Evolutionary conservation across 2,888 invertebrate genomes (phyloP), one percentile per base, ranked within the genome.

Genomic region (Ennomos quercinarius): DNA sequence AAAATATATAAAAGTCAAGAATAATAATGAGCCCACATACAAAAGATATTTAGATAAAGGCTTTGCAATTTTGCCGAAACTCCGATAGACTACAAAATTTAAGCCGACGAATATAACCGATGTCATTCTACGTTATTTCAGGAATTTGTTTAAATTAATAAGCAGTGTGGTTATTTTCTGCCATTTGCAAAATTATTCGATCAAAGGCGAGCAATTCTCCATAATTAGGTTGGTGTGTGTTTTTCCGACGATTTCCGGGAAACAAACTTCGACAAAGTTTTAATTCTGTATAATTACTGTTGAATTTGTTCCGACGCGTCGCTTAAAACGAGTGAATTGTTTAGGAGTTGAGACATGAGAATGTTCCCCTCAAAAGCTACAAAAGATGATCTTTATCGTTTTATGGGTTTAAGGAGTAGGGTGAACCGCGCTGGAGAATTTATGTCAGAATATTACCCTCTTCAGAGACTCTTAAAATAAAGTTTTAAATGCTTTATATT

Each of bases 361-460:
- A 72, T 70, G 74, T 72, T 75, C 70, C 64, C 65, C 72, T 74
- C 70, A 73, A 68, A 73, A 76, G 81, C 81, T 80, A 81, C 84
- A 83, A 83, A 86, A 83, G 81, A 83, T 84, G 86, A 87, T 85
- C 84, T 83, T 87, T 86, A 87, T 87, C 86, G 80, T 78, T 87
- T 87, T 86, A 85, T 83, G 78, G 77, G 81, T 81, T 83, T 72
- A 78, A 77, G 76, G 71, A 78, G 77, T 72, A 72, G 79, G 78
- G 76, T 77, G 78, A 81, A 72, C 72, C 80, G 70, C 74, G 61
- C 64, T 73, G 73, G 78, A 78, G 78, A 80, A 84, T 87, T 87
- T 85, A 86, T 84, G 82, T 78, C 70, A 63, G 76, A 80, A 81
- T 82, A 84, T 84, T 78, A 83, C 78, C 74, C 76, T 80, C 77